Percentiles rank a stretch among this genome's conserved stretches.
phyloP scores from a whole-genome alignment of 2,888 invertebrate genomes.

The Tenthredo amoena region DNA sequence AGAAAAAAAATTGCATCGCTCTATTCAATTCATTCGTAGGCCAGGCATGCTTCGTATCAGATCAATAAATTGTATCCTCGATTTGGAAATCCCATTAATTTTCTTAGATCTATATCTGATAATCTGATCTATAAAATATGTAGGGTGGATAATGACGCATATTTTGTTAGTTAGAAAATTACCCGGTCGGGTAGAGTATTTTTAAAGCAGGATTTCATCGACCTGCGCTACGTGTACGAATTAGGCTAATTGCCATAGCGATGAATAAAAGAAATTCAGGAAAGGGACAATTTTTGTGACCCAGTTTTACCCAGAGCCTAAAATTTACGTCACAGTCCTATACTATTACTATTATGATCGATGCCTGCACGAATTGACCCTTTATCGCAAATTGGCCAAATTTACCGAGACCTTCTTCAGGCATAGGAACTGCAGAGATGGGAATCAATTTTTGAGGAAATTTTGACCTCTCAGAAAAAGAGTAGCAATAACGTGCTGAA shows the following conservation, averaged over 20 bases:
- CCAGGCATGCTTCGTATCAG: too few relatives aligned
- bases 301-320: neutral
- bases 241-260: neutral
- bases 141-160: neutral
- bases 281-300: conserved; percentile 5
- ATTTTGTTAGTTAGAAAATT: neutral
- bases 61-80: too few relatives aligned
- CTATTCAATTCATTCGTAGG: too few relatives aligned
- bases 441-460: neutral
- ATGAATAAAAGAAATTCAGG: neutral
- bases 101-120: too few relatives aligned
- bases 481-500: too few relatives aligned
- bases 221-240: neutral
- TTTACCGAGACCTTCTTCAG: neutral
- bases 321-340: neutral
- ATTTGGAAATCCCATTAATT: too few relatives aligned
- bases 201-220: neutral
- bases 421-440: neutral
- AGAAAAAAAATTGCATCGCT: too few relatives aligned
- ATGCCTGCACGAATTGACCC: neutral
- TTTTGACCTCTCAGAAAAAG: too few relatives aligned
- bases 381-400: neutral
- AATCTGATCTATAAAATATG: too few relatives aligned
- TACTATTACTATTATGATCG: neutral
- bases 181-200: neutral